Conservation (phyloP, 1,140 invertebrate species). For the Harpegnathos saltator region DNA sequence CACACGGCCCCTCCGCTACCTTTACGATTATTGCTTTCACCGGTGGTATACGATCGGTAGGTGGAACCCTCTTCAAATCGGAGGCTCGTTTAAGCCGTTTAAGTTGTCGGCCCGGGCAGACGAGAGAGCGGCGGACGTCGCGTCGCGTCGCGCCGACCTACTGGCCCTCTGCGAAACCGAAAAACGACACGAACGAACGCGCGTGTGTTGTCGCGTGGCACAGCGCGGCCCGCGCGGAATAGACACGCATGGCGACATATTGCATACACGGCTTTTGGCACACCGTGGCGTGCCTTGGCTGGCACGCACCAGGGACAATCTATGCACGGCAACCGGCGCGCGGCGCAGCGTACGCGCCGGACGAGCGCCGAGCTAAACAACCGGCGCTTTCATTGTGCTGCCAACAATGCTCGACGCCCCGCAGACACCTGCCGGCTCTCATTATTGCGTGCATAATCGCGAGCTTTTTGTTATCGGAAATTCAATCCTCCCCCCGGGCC, state of each 20-base stretch:
- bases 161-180: constrained; percentile 36
- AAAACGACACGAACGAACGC: constrained; percentile 36
- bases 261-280: constrained; percentile 77
- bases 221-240: constrained; percentile 27
- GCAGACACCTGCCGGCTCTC: constrained; percentile 81
- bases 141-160: constrained; percentile 56
- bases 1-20: background rate
- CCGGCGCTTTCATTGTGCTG: constrained; percentile 78
- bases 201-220: constrained; percentile 70
- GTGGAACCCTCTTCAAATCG: constrained; percentile 7
- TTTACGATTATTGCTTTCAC: background rate
- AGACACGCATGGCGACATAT: constrained; percentile 79
- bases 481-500: constrained; percentile 50
- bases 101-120: background rate
- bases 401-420: constrained; percentile 69
- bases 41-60: background rate
- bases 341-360: constrained; percentile 42
- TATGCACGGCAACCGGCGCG: constrained; percentile 68
- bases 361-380: constrained; percentile 72
- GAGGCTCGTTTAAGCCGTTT: constrained; percentile 10
- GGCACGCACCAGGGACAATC: constrained; percentile 70
- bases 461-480: constrained; percentile 81
- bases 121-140: constrained; percentile 23
- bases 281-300: constrained; percentile 71
- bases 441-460: constrained; percentile 81